Evolutionary conservation across 1,140 invertebrate species (phyloP).

Genomic region (Gyrodactylus salaris): DNA sequence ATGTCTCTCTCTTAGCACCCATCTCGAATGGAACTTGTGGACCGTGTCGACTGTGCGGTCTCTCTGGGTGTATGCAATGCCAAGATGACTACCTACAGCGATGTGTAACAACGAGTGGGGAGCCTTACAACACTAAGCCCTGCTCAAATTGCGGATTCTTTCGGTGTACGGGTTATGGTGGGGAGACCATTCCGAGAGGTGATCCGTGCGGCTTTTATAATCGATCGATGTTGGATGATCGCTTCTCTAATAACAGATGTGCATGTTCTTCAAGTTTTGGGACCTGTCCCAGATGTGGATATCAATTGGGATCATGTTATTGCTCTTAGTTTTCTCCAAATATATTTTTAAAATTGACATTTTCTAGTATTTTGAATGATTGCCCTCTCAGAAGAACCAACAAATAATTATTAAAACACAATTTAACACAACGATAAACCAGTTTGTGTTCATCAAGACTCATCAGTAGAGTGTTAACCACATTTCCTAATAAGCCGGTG

Average conservation of each 20-base stretch:
- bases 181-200: not conserved
- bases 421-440: too few species aligned
- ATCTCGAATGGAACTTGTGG: not conserved
- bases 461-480: too few species aligned
- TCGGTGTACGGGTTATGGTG: not conserved
- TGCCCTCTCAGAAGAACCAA: too few species aligned
- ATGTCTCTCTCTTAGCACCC: too few species aligned
- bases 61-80: not conserved
- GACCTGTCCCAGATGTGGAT: not conserved
- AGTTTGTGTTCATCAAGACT: too few species aligned
- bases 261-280: not conserved
- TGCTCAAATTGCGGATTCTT: not conserved
- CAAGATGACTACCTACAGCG: not conserved
- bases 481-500: too few species aligned
- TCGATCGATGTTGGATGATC: not conserved
- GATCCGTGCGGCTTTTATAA: not conserved
- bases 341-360: too few species aligned
- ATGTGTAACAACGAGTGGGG: too few species aligned
- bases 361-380: too few species aligned
- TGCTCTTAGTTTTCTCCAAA: too few species aligned
- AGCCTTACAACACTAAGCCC: not conserved
- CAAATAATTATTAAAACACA: too few species aligned
- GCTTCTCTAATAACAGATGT: not conserved
- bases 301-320: not conserved
- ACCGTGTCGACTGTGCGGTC: not conserved